Base-by-base conservation (phyloP, 2,797 vertebrate species). In the Falco concolor region DNA sequence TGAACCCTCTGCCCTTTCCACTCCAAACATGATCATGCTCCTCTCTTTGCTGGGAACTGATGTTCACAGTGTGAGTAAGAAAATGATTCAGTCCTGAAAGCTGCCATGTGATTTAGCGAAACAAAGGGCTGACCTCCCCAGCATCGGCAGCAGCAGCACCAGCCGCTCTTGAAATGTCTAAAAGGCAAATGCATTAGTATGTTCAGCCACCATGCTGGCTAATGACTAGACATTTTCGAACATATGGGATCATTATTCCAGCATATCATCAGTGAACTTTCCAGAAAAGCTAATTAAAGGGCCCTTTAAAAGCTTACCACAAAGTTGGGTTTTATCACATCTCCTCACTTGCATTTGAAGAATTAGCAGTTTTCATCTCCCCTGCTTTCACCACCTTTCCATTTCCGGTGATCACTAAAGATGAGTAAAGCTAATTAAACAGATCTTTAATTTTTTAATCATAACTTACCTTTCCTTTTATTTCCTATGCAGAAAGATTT, bases 221-320 rank as follows among this genome's bases (percentile, higher is more conserved):
- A 98, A 98, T 97, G 96, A 97, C 95, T 96, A 97, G 97, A 97
- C 94, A 92, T 95, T 98, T 98, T 94, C 54, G 70, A 98, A 97
- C 97, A 97, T 82, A 96, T 90, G 97, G 97, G 96, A 97, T 98
- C 97, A 97, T 98, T 98, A 97, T 97, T 96, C 96, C 84, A 97
- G 97, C 96, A 96, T 96, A 97, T 96, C 97, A 97, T 96, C 97
- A 97, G 95, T 96, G 96, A 98, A 97, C 94, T 97, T 98, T 98
- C 97, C 97, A 98, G 97, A 98, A 98, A 98, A 97, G 89, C 97
- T 98, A 97, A 98, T 98, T 98, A 98, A 97, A 96, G 91, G 78
- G 91, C 82, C 93, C 96, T 98, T 97, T 97, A 97, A 97, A 98
- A 96, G 96, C 96, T 97, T 97, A 97, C 97, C 95, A 98, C 95